Conservation (phyloP, 2,888 invertebrate genomes). For the Biston betularia region DNA sequence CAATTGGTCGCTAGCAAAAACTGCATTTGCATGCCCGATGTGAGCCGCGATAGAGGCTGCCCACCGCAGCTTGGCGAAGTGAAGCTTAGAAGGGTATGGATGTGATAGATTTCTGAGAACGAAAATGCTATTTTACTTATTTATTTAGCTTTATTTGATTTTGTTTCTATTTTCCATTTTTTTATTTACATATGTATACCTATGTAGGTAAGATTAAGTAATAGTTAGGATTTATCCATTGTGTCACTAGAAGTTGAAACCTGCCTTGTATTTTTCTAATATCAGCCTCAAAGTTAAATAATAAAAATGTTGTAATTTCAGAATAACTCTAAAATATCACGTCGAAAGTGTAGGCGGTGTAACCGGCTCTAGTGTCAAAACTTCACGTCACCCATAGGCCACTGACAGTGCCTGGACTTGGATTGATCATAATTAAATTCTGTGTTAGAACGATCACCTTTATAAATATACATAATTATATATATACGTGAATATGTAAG, state of each 20-base stretch:
- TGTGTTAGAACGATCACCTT: slow-evolving; percentile 1
- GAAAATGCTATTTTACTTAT: no score
- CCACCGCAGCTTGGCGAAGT: slow-evolving; percentile 59
- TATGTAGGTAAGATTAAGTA: no score
- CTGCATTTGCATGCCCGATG: slow-evolving; percentile 84
- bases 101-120: slow-evolving; percentile 27
- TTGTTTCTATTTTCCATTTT: no score
- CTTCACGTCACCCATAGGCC: background rate
- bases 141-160: no score
- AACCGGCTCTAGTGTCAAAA: background rate
- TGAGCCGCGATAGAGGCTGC: slow-evolving; percentile 73
- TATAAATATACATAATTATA: background rate
- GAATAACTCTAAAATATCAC: background rate
- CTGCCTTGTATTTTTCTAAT: no score
- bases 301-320: background rate
- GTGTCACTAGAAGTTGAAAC: no score
- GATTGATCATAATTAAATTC: slow-evolving; percentile 3
- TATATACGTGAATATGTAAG: no score
- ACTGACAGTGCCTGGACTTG: background rate
- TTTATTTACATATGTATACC: no score
- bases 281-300: no score
- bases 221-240: no score
- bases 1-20: slow-evolving; percentile 84
- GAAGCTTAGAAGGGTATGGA: slow-evolving; percentile 56
- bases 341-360: background rate